These are phyloP conservation scores for Pseudocheirus occidentalis DNA, from an alignment of 2,797 vertebrate species.

Conservation along the genomic window DNA sequence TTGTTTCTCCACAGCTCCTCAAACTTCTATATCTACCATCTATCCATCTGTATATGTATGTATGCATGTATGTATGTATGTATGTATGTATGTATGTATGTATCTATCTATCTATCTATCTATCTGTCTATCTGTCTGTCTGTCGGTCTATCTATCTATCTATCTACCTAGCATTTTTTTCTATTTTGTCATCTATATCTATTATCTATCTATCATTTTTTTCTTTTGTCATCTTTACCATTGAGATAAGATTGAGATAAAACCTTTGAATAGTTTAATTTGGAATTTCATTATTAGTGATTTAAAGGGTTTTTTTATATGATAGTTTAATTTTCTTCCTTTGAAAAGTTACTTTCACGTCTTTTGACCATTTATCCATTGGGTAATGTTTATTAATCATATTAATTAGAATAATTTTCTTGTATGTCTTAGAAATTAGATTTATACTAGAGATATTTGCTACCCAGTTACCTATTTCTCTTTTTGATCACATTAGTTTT, in stretches of 20 bases:
- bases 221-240: neutral
- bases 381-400: neutral
- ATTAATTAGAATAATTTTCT: neutral
- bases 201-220: neutral
- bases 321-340: neutral
- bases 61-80: too few species aligned
- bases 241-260: neutral
- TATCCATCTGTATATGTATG: too few species aligned
- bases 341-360: neutral
- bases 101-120: too few species aligned
- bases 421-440: neutral
- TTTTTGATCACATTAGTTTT: neutral
- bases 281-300: neutral
- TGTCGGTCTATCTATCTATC: too few species aligned
- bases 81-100: too few species aligned
- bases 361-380: neutral
- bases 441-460: neutral
- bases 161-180: too few species aligned
- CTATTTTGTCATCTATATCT: too few species aligned
- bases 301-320: neutral
- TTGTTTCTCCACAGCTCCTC: neutral
- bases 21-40: neutral
- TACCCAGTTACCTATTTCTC: neutral
- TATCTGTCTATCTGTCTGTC: too few species aligned
- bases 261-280: neutral